These are phyloP conservation scores for Benthosema pterotum DNA, from an alignment of 2,797 vertebrate species.

Conservation along the genomic window DNA sequence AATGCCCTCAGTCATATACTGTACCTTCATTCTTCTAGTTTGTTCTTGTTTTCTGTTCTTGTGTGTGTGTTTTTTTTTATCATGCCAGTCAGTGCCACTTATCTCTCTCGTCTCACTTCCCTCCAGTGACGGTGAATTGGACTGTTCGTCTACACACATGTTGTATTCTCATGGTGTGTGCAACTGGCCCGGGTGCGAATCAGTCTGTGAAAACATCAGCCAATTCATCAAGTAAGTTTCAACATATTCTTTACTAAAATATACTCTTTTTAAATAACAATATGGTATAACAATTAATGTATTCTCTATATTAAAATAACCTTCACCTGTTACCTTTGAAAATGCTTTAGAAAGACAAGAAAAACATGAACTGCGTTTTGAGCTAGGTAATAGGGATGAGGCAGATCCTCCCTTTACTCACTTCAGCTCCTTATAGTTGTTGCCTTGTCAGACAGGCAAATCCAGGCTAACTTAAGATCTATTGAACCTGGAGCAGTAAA, in stretches of 20 bases:
- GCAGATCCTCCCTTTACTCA: too few species aligned
- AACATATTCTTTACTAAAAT: constrained; percentile 59
- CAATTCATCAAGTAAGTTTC: constrained; percentile 90
- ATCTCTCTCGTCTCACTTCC: neutral
- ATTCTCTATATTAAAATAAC: too few species aligned
- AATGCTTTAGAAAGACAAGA: too few species aligned
- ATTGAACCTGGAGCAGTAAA: too few species aligned
- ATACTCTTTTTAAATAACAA: constrained; percentile 3
- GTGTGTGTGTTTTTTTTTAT: constrained; percentile 30
- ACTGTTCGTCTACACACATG: constrained; percentile 70
- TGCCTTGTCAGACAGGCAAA: too few species aligned
- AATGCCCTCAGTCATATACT: constrained; percentile 23
- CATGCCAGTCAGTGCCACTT: neutral
- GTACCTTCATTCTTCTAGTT: constrained; percentile 18
- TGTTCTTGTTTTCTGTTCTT: constrained; percentile 2
- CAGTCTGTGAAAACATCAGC: constrained; percentile 82
- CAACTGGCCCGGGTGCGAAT: constrained; percentile 88
- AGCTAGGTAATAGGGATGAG: too few species aligned
- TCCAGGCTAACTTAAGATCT: too few species aligned
- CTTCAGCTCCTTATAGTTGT: too few species aligned
- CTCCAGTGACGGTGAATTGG: constrained; percentile 44
- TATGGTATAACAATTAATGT: neutral
- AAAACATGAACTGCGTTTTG: too few species aligned
- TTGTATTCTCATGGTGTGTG: constrained; percentile 93
- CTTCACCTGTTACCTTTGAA: too few species aligned